Evolutionary conservation across 2,888 invertebrate genomes (phyloP), one percentile per base, ranked within the genome.

Genomic region (Aproaerema taeniolella): DNA sequence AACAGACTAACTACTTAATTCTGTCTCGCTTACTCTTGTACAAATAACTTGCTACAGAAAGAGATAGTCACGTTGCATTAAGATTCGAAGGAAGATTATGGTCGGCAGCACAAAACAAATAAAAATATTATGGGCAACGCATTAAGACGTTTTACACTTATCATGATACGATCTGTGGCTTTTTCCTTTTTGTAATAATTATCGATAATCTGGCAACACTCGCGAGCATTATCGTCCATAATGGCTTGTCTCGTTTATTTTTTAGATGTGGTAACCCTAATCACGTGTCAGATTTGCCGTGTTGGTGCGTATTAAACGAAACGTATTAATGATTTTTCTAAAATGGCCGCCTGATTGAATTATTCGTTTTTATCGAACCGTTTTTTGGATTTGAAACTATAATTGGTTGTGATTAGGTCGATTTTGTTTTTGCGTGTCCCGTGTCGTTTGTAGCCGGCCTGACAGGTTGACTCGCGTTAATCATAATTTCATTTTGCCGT

Each of bases 201-300:
- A 83, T 82, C 74, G 81, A 73, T 83, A 85, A 85, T 83, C 85
- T 81, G 81, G 83, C 75, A 83, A 85, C 81, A 82, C 76, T 78
- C 70, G 74, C 56, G 43, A 43, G 67, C 67, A 64, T 67, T 67
- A 60, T 60, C 58, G 65, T 56, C 65, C 67, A 80, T 85, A 83
- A 82, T 83, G 82, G 82, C 56, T 68, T 61, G 68, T 66, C 61
- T 67, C 49, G 69, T 68, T 71, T n/a, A 64, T 76, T 81, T 82
- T 82, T 79, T 74, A 58, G 53, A 59, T 61, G 60, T 73, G 68
- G 83, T 66, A 81, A 85, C 85, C 85, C 85, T 83, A 82, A 82
- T 86, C 85, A 86, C 56, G 67, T 78, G 85, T 85, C 85, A 81
- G 85, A 81, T 86, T 85, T 83, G 58, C 67, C 64, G 67, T 69